These are phyloP conservation scores for Cactoblastis cactorum DNA, from an alignment of 2,888 invertebrate species.

Conservation along the genomic window DNA sequence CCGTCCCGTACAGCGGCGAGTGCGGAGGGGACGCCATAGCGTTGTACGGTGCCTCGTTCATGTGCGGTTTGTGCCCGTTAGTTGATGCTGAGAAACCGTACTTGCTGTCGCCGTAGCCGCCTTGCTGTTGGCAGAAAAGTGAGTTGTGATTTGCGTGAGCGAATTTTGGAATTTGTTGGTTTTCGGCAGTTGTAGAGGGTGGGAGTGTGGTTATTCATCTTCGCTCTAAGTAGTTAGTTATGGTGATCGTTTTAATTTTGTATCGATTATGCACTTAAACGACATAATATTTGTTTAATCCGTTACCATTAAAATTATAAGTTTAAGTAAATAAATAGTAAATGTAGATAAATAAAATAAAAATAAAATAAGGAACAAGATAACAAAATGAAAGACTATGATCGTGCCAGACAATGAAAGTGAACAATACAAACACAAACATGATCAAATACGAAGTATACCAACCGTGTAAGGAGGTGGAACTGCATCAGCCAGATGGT, in stretches of 20 bases:
- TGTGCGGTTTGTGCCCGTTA: slow-evolving; percentile 37
- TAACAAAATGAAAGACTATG: slow-evolving; percentile 8
- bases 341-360: neutral
- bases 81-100: slow-evolving; percentile 80
- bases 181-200: too few species aligned
- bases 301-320: too few species aligned
- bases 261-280: too few species aligned
- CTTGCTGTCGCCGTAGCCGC: slow-evolving; percentile 80
- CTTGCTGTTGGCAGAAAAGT: slow-evolving; percentile 47
- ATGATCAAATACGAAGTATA: slow-evolving; percentile 29
- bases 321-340: neutral
- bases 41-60: slow-evolving; percentile 62
- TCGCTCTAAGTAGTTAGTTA: too few species aligned
- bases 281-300: too few species aligned
- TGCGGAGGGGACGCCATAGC: slow-evolving; percentile 71
- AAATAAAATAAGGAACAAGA: slow-evolving; percentile 1
- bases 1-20: slow-evolving; percentile 79
- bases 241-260: too few species aligned
- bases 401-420: slow-evolving; percentile 10
- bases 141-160: slow-evolving; percentile 14
- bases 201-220: too few species aligned
- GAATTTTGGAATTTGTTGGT: neutral
- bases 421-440: slow-evolving; percentile 34
- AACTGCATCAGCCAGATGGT: slow-evolving; percentile 81
- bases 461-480: slow-evolving; percentile 93